Percentiles rank a stretch among this genome's conserved stretches.
These are phyloP conservation scores for Uropetala carovei DNA, from an alignment of 2,888 invertebrate genomes.

Conservation along the genomic window DNA sequence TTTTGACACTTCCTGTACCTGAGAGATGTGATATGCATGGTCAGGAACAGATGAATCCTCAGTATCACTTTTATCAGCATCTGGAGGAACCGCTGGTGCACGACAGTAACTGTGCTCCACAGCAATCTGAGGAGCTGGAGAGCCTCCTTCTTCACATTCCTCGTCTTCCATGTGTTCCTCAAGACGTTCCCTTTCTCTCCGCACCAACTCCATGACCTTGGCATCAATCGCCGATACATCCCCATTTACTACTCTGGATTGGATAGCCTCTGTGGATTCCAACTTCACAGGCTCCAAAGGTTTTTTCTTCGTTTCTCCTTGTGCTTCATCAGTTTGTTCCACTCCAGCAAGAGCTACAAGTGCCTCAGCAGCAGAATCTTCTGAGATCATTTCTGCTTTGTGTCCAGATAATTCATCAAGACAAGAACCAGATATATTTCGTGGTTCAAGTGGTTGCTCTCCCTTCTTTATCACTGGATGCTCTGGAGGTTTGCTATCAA, in stretches of 20 bases:
- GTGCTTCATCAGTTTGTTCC: slow-evolving; percentile 66
- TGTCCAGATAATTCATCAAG: slow-evolving; percentile 72
- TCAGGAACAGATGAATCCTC: slow-evolving; percentile 20
- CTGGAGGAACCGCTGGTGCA: slow-evolving; percentile 66
- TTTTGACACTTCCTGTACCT: background rate
- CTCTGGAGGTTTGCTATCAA: background rate
- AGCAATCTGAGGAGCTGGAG: slow-evolving; percentile 67
- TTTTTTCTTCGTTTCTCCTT: slow-evolving; percentile 71
- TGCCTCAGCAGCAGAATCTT: slow-evolving; percentile 74
- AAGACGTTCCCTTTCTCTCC: slow-evolving; percentile 46
- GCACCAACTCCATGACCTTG: slow-evolving; percentile 49
- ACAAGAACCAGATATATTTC: slow-evolving; percentile 70
- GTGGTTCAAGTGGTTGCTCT: slow-evolving; percentile 71
- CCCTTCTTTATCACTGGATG: background rate
- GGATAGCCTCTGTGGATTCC: slow-evolving; percentile 67
- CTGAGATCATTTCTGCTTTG: slow-evolving; percentile 72
- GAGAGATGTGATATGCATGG: background rate
- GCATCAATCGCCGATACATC: slow-evolving; percentile 15
- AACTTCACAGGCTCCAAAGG: slow-evolving; percentile 71
- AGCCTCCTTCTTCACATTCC: background rate
- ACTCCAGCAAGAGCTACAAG: slow-evolving; percentile 71
- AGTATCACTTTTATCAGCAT: slow-evolving; percentile 37
- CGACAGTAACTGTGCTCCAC: slow-evolving; percentile 72
- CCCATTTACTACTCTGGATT: background rate
- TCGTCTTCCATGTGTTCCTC: slow-evolving; percentile 43